phyloP scores from a whole-genome alignment of 2,797 vertebrate genomes.

The Darevskia nairensis region DNA sequence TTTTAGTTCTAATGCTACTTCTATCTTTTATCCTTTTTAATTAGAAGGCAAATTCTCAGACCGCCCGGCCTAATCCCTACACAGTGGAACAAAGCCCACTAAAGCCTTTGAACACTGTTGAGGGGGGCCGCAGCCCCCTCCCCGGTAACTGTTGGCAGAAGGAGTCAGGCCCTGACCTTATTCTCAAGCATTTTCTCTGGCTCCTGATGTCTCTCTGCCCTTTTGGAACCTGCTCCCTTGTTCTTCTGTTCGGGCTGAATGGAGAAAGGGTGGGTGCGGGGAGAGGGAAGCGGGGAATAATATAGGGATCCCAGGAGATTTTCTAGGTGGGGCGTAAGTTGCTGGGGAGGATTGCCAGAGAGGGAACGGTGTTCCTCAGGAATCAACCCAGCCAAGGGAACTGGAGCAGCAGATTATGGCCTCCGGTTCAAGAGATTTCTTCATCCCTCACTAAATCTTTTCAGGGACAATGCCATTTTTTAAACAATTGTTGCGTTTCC shows the following conservation, averaged over 20 bases:
- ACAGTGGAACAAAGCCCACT: conserved; percentile 99
- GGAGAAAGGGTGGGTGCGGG: conserved; percentile 84
- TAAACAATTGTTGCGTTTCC: conserved; percentile 88
- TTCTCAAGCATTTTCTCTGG: conserved; percentile 83
- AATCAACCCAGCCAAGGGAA: conserved; percentile 86
- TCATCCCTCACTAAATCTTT: conserved; percentile 89
- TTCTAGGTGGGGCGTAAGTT: conserved; percentile 84
- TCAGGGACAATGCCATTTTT: conserved; percentile 84
- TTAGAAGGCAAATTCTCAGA: conserved; percentile 99
- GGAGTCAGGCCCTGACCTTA: conserved; percentile 85
- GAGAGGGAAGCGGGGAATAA: conserved; percentile 82
- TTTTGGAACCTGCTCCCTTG: conserved; percentile 83
- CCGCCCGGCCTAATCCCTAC: conserved; percentile 99
- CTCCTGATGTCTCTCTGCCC: conserved; percentile 85
- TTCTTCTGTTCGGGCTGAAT: conserved; percentile 87
- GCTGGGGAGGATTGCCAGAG: conserved; percentile 72
- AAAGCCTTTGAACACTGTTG: conserved; percentile 98
- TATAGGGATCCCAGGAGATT: conserved; percentile 80
- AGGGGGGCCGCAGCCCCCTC: conserved; percentile 83
- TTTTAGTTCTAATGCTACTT: conserved; percentile 92
- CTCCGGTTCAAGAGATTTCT: conserved; percentile 87
- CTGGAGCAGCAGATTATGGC: conserved; percentile 87
- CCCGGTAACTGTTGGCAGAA: conserved; percentile 84
- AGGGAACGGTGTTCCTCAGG: conserved; percentile 84
- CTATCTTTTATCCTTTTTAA: conserved; percentile 99